Evolutionary conservation across 2,888 invertebrate species (phyloP).

Genomic region (Leptinotarsa haldemani): DNA sequence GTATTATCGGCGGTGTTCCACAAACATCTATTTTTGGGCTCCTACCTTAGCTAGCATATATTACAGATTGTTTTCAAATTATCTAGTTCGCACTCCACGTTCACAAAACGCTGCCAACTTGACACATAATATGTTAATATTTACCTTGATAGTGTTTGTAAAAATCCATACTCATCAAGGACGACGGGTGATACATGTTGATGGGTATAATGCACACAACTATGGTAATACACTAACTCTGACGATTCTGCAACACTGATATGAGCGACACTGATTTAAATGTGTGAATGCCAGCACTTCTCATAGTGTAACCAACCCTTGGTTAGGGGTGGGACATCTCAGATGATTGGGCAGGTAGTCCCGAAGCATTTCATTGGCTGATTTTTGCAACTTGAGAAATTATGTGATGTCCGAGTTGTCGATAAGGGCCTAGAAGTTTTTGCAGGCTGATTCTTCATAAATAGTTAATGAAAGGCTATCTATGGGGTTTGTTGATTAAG

Average conservation of each 20-base stretch:
- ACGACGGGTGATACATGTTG: not conserved
- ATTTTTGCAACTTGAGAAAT: conserved; percentile 10
- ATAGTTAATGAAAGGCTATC: no score
- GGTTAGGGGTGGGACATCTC: not conserved
- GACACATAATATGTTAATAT: not conserved
- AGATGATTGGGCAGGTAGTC: not conserved
- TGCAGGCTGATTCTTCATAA: not conserved
- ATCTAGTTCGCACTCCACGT: no score
- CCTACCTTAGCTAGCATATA: no score
- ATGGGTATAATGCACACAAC: no score
- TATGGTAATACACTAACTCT: not conserved
- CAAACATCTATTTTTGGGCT: no score
- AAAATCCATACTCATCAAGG: not conserved
- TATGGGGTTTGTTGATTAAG: no score
- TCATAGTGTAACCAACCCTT: not conserved
- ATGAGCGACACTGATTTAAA: not conserved
- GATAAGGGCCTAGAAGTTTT: not conserved
- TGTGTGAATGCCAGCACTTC: not conserved
- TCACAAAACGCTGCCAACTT: not conserved
- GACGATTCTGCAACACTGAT: not conserved
- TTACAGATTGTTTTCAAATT: no score
- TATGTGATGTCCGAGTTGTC: not conserved
- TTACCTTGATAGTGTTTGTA: not conserved
- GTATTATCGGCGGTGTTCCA: no score
- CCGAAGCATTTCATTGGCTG: not conserved